phyloP scores from a whole-genome alignment of 2,888 invertebrate genomes.

The Acleris holmiana region DNA sequence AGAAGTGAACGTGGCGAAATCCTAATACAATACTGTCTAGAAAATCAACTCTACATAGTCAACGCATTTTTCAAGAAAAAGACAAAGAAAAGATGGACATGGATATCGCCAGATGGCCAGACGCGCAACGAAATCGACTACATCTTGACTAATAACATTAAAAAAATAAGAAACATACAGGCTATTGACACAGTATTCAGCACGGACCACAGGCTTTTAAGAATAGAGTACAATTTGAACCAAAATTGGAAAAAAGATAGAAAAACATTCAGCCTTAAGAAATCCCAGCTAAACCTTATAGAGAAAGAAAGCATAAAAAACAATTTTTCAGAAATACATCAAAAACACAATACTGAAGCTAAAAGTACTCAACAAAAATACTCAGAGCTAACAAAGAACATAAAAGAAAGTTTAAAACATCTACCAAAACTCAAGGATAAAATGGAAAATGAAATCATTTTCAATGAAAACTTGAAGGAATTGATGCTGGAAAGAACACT shows the following conservation, averaged over 20 bases:
- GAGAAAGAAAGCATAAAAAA: not conserved
- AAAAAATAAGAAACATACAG: constrained; percentile 1
- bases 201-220: not conserved
- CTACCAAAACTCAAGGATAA: not conserved
- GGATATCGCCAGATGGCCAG: constrained; percentile 3
- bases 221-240: not conserved
- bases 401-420: no score
- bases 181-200: not conserved
- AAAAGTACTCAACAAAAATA: not conserved
- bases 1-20: constrained; percentile 4
- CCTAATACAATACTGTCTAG: not conserved
- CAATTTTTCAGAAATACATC: not conserved
- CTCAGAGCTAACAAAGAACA: constrained; percentile 1
- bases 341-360: not conserved
- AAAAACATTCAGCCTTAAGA: not conserved
- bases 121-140: constrained; percentile 6
- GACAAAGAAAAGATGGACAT: constrained; percentile 8
- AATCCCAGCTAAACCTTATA: not conserved
- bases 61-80: constrained; percentile 4
- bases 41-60: not conserved
- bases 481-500: not conserved
- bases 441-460: not conserved
- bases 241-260: not conserved
- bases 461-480: not conserved
- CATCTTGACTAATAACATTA: not conserved